Percentiles rank a stretch among this genome's conserved stretches.
Conservation (phyloP, 2,888 invertebrate species). For the Athalia rosae region DNA sequence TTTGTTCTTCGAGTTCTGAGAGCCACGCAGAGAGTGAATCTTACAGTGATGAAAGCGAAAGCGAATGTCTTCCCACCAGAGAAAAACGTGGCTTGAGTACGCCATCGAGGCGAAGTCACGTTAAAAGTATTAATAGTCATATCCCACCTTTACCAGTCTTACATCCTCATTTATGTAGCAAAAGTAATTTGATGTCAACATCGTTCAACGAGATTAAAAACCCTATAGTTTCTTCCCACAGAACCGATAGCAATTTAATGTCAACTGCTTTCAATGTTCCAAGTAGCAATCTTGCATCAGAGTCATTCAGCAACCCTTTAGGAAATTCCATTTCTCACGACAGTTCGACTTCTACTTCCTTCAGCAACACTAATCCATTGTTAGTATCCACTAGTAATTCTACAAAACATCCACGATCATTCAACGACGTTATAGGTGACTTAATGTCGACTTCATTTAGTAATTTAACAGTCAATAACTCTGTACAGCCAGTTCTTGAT, state of each 20-base stretch:
- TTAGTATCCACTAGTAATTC: slow-evolving; percentile 46
- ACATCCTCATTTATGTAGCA: slow-evolving; percentile 56
- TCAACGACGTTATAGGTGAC: slow-evolving; percentile 54
- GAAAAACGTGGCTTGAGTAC: slow-evolving; percentile 65
- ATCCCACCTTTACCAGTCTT: slow-evolving; percentile 66
- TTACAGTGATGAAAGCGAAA: slow-evolving; percentile 70
- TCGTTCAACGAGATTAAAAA: slow-evolving; percentile 56
- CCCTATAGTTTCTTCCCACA: slow-evolving; percentile 49
- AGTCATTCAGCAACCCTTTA: slow-evolving; percentile 54
- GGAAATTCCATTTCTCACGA: slow-evolving; percentile 51
- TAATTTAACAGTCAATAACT: slow-evolving; percentile 47
- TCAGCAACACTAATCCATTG: slow-evolving; percentile 53
- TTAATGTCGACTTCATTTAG: slow-evolving; percentile 60
- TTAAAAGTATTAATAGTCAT: slow-evolving; percentile 70
- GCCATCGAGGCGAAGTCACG: slow-evolving; percentile 71
- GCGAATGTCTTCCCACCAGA: slow-evolving; percentile 62
- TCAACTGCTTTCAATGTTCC: slow-evolving; percentile 63
- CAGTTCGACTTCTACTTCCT: slow-evolving; percentile 56
- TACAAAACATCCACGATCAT: slow-evolving; percentile 48
- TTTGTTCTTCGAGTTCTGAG: slow-evolving; percentile 76
- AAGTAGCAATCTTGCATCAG: slow-evolving; percentile 47
- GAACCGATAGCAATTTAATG: slow-evolving; percentile 59
- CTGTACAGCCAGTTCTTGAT: slow-evolving; percentile 48
- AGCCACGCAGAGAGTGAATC: slow-evolving; percentile 71
- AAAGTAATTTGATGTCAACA: slow-evolving; percentile 55